phyloP scores from a whole-genome alignment of 2,888 invertebrate genomes.

The Folsomia manolachei region DNA sequence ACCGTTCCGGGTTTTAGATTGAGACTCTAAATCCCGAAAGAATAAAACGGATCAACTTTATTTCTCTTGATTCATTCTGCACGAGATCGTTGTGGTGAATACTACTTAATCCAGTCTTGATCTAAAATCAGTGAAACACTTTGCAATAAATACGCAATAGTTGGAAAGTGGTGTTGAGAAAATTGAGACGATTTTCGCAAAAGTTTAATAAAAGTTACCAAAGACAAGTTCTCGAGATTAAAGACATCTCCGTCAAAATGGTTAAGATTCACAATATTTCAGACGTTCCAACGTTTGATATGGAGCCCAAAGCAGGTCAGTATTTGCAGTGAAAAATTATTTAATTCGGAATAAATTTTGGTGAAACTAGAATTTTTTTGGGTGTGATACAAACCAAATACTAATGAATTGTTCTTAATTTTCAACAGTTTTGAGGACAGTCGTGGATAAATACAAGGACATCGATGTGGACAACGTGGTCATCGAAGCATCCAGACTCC shows the following conservation, averaged over 20 bases:
- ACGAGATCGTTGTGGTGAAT: neutral
- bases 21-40: neutral
- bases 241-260: neutral
- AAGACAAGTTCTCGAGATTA: neutral
- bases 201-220: too few species aligned
- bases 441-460: constrained; percentile 34
- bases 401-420: neutral
- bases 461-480: constrained; percentile 37
- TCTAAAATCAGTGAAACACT: too few species aligned
- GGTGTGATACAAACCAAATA: too few species aligned
- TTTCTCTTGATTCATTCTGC: neutral
- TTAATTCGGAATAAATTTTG: too few species aligned
- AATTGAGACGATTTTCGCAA: too few species aligned
- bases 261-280: neutral
- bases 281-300: constrained; percentile 3
- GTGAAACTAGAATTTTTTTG: too few species aligned
- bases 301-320: constrained; percentile 11
- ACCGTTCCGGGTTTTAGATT: neutral
- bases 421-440: constrained; percentile 37
- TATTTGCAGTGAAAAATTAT: too few species aligned
- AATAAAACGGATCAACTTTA: neutral
- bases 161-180: too few species aligned
- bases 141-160: too few species aligned
- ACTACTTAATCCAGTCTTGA: too few species aligned
- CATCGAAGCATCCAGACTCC: constrained; percentile 38